Base-by-base conservation (phyloP, 2,113 vertebrate species). In the Xenus cinereus region DNA sequence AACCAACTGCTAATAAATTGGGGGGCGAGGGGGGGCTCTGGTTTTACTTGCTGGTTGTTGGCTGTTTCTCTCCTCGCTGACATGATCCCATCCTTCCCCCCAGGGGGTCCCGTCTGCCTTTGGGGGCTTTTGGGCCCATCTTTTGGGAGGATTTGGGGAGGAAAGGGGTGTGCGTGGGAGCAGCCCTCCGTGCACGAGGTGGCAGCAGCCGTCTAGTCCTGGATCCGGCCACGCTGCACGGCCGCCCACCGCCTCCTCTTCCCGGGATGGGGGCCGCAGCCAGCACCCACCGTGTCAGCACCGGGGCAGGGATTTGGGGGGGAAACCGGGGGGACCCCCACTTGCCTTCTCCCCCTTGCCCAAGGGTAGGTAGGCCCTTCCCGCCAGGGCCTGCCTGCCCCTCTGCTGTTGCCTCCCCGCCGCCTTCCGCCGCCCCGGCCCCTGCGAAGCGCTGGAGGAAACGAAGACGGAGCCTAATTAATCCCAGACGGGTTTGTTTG, bases 1-100 rank as follows among this genome's bases (percentile, higher is more conserved):
- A 98, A 95, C 94, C 96, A 96, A 98, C 97, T 96, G 97, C 96
- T 98, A 98, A 98, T 98, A 98, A 98, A 98, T 68, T 7, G 43
- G 95, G 95, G 97, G 9, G 92, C 95, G 84, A 77, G 57, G 95
- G 95, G 96, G 92, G 97, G 84, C 88, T 98, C 97, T 98, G 95
- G 98, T 98, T 98, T 97, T 98, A 98, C 21, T 18, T n/a, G 22
- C 48, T 84, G 77, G 45, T 79, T 48, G 19, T 66, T 67, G 79
- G 46, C 68, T 89, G 35, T 96, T 74, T 96, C 23, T 95, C 56
- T 87, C 33, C 50, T 89, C 7, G 0, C 46, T 75, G 84, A n/a
- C 51, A 22, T 1, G 26, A 32, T 46, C 28, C 35, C 28, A 10
- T 67, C 6, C 3, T 17, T 13, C 23, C 46, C 48, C 48, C 22